phyloP scores from a whole-genome alignment of 2,888 invertebrate species.

The Neoitamus cyanurus region DNA sequence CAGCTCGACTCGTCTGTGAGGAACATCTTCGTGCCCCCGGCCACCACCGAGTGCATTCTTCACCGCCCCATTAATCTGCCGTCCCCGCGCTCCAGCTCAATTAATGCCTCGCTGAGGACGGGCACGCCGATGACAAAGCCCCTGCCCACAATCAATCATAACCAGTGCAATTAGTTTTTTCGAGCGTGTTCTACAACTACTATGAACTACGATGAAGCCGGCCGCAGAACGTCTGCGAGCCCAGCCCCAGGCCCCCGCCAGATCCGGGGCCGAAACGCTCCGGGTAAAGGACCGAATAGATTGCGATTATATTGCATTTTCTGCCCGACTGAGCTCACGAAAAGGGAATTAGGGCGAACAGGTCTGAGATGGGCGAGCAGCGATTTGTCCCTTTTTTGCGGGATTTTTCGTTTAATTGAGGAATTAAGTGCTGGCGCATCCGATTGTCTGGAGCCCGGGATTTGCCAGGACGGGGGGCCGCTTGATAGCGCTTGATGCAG shows the following conservation, averaged over 20 bases:
- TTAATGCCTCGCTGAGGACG: neutral
- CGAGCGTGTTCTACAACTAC: neutral
- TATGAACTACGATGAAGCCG: neutral
- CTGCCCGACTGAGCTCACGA: slow-evolving; percentile 14
- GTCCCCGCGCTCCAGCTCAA: neutral
- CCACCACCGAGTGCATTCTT: neutral
- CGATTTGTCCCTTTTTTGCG: neutral
- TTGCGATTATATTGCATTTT: slow-evolving; percentile 35
- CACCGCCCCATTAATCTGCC: neutral
- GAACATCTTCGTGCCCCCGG: neutral
- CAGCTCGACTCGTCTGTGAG: neutral
- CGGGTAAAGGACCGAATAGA: neutral
- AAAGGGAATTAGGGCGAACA: slow-evolving; percentile 12
- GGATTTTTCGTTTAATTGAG: slow-evolving; percentile 25
- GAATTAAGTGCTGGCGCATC: slow-evolving; percentile 16
- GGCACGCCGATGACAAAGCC: neutral
- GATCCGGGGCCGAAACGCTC: neutral
- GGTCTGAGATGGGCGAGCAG: slow-evolving; percentile 4
- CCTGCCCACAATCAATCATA: slow-evolving; percentile 34
- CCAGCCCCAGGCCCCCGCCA: neutral
- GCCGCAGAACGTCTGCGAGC: neutral
- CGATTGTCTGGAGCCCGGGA: neutral
- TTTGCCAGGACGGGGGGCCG: neutral
- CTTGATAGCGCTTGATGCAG: neutral
- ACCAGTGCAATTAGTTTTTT: slow-evolving; percentile 35